Conservation (phyloP, 1,140 invertebrate genomes). For the Gonatopus flavifemur region DNA sequence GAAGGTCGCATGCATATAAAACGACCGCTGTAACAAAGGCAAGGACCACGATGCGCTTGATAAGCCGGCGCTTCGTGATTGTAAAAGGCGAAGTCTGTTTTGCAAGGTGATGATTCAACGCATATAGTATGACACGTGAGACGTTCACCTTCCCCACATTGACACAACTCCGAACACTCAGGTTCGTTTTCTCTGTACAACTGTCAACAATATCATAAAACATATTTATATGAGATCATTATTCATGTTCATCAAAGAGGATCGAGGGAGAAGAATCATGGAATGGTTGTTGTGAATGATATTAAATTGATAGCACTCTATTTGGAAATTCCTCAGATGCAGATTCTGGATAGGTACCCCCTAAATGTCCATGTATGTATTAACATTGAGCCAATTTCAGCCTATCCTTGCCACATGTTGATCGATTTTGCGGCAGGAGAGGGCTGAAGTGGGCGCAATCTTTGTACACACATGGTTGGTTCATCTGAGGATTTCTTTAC, state of each 20-base stretch:
- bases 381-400: too few relatives aligned
- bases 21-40: conserved; percentile 85
- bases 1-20: conserved; percentile 89
- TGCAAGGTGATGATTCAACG: conserved; percentile 79
- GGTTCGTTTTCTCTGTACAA: conserved; percentile 83
- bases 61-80: conserved; percentile 86
- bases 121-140: conserved; percentile 84
- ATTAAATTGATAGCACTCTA: background rate
- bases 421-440: too few relatives aligned
- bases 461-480: too few relatives aligned
- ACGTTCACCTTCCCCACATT: conserved; percentile 74
- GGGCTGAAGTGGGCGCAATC: too few relatives aligned
- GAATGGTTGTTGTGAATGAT: background rate
- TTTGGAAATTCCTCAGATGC: too few relatives aligned
- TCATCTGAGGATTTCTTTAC: too few relatives aligned
- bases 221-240: too few relatives aligned
- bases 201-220: too few relatives aligned
- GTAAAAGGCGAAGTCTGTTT: conserved; percentile 83
- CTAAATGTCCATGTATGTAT: too few relatives aligned
- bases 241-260: conserved; percentile 13
- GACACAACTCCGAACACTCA: conserved; percentile 79
- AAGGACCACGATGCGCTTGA: conserved; percentile 83
- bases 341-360: too few relatives aligned
- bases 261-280: background rate
- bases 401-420: too few relatives aligned